Base-by-base conservation (phyloP, 1,140 invertebrate genomes). In the Drosophila quadrilineata region DNA sequence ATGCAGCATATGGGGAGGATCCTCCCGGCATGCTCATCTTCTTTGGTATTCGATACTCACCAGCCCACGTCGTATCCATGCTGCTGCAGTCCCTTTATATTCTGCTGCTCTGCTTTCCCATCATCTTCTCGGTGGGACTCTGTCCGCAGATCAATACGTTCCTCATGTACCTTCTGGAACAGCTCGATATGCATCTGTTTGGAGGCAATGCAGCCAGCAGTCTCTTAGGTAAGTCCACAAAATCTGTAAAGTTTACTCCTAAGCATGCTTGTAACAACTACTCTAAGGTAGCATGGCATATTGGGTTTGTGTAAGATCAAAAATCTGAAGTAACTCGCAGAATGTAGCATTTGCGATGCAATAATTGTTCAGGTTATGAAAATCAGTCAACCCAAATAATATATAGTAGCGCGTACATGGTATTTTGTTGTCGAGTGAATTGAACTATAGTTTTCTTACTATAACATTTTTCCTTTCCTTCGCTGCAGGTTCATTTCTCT, bases 131-230 rank as follows among this genome's bases (percentile, higher is more conserved):
- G 52, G 91, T 99, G 41, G 98, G 98, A 2, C 91, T 99, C 3
- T 96, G 99, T 84, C 98, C 98, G 6, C 98, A 99, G 92, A 95
- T 99, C 24, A 99, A 98, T 84, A 99, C 98, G 0, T 98, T 99
- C 89, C 89, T 95, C 2, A 97, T 99, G 95, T 98, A 98, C 90
- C 89, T 98, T 6, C 92, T 98, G 64, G 98, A 99, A 90, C 98
- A 99, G 90, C 91, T 98, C 9, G 98, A 99, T 79, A 99, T 99
- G 91, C 97, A 99, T 90, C 85, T 98, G 0, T 99, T 99, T 90
- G 98, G 98, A 16, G 98, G 98, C 2, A 99, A 97, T 89, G 98
- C 97, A 0, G 96, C 96, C 3, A 97, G 96, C 14, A 96, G 97
- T 90, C 90, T 99, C 0, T 91, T 93, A 3, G 87, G 87, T 88